Base-by-base conservation (phyloP, 2,888 invertebrate genomes). In the Hypena proboscidalis region DNA sequence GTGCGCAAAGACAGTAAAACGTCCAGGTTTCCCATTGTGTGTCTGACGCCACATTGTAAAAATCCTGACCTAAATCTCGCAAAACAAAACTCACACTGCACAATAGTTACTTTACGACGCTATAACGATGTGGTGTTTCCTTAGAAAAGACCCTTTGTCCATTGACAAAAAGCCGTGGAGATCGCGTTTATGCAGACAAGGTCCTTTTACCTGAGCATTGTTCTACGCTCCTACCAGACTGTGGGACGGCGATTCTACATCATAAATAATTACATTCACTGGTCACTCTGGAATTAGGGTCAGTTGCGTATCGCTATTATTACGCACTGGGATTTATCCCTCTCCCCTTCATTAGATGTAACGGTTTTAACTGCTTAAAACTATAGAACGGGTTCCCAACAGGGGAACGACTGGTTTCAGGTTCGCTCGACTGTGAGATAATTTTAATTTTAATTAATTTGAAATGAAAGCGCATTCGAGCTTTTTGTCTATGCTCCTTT, bases 281-380 rank as follows among this genome's bases (percentile, higher is more conserved):
- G 89, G 88, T 84, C 87, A 88, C 74, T 85, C 77, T 60, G 57
- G 67, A 70, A 81, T 85, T 82, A 82, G 85, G 89, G 87, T 84
- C 87, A 88, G 80, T 85, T 82, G 81, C 77, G 76, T 83, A 78
- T 81, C 80, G 77, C 86, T 86, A 85, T 86, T 86, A 83, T 85
- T 86, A 83, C 68, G 59, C 61, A 59, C 74, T 74, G 66, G 77
- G 80, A 83, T 84, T 87, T 83, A 83, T 79, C 83, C 82, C 82
- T 80, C 87, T 84, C 88, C 90, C 89, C 83, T 84, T 90, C 90
- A 90, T 90, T 90, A 90, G 88, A 82, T 84, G 86, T 90, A 90
- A 90, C 90, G 90, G 90, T 89, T 90, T 85, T 85, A 80, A 84
- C 84, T 84, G 85, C 82, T 88, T 90, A 90, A 90, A 90, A 90